Base-by-base conservation (phyloP, 2,888 invertebrate species). In the Andricus curvator region DNA sequence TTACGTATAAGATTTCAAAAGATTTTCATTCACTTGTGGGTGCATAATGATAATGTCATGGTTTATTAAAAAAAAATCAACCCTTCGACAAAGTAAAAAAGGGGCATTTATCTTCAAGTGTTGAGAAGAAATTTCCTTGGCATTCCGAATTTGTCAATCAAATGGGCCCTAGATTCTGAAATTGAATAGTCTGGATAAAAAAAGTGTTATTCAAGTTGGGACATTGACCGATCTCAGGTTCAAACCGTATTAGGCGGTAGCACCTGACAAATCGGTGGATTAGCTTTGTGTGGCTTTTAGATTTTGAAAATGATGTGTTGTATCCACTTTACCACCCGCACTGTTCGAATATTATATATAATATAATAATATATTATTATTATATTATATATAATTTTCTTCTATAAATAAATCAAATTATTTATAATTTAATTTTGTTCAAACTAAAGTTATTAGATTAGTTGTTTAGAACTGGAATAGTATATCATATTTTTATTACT, bases 191-290 rank as follows among this genome's bases (percentile, higher is more conserved):
- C 78, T 76, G 65, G 62, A 65, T 29, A 80, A 81, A 80, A 81
- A 83, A 85, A 83, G 80, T 78, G 79, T 85, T 77, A 83, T 86
- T 84, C 84, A 82, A 68, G 81, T 65, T 79, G 79, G 78, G 80
- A 83, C 84, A 78, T 82, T 84, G 81, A 84, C 81, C 81, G 81
- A 84, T 84, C 80, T 78, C 67, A 29, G 62, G 66, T 78, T 78
- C 79, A 78, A 82, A 82, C 78, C 79, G 79, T 82, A 84, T 82
- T 80, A 84, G 68, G 77, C 74, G 68, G 82, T 78, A 79, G 83
- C 86, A 88, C 87, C 86, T 90, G 90, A 91, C 88, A 88, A 90
- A 91, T 90, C 87, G 84, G 78, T 41, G 88, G 88, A 89, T 90
- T 83, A 83, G 80, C 82, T 83, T 80, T 82, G 51, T 81, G 79